A percentile compares a stretch with the other conserved stretches of the same genome.
phyloP scores from a whole-genome alignment of 1,140 invertebrate species.

The Theocolax elegans region DNA sequence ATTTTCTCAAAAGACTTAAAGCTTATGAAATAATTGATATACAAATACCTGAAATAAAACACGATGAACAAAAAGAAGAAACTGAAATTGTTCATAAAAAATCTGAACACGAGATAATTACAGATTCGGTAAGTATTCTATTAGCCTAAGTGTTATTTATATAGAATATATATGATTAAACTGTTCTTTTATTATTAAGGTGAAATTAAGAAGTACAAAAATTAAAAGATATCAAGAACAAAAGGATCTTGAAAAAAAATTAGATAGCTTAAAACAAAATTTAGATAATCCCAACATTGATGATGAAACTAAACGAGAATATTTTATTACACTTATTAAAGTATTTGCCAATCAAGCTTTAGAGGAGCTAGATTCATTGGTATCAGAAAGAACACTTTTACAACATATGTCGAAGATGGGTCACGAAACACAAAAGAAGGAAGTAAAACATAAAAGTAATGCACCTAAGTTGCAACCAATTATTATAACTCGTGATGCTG shows the following conservation, averaged over 20 bases:
- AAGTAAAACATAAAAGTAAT: conserved; percentile 51
- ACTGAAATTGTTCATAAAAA: conserved; percentile 23
- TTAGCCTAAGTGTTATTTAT: conserved; percentile 14
- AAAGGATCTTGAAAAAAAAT: conserved; percentile 81
- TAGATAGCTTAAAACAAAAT: conserved; percentile 74
- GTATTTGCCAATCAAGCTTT: conserved; percentile 79
- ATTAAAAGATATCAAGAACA: conserved; percentile 83
- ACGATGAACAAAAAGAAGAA: conserved; percentile 47
- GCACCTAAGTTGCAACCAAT: conserved; percentile 82
- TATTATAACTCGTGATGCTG: conserved; percentile 89
- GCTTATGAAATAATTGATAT: conserved; percentile 80
- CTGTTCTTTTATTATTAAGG: conserved; percentile 48
- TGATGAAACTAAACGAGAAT: conserved; percentile 85
- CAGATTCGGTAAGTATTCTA: conserved; percentile 52
- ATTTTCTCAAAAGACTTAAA: conserved; percentile 83
- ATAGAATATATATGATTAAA: neutral
- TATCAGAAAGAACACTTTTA: conserved; percentile 79
- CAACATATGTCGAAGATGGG: conserved; percentile 72
- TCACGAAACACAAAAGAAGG: conserved; percentile 32
- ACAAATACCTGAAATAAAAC: conserved; percentile 64
- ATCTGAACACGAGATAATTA: conserved; percentile 57
- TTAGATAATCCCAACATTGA: conserved; percentile 75
- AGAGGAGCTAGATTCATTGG: conserved; percentile 82
- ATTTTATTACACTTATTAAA: conserved; percentile 83
- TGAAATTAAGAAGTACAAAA: conserved; percentile 75